These are phyloP conservation scores for Astyanax mexicanus DNA, from an alignment of 2,797 vertebrate species.

Conservation along the genomic window DNA sequence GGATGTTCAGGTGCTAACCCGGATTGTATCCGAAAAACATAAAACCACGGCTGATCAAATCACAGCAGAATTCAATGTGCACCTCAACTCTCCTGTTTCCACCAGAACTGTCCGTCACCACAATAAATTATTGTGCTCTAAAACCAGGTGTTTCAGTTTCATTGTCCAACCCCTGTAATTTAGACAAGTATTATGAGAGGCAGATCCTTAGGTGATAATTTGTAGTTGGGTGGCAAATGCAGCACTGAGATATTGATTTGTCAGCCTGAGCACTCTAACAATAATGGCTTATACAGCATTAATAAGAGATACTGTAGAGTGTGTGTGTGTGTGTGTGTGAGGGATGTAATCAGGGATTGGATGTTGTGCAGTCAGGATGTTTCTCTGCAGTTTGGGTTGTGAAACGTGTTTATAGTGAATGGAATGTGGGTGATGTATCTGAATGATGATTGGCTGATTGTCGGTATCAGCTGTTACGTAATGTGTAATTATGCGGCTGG, in stretches of 20 bases:
- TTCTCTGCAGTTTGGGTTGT: constrained; percentile 28
- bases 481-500: constrained; percentile 53
- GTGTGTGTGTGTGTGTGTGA: constrained; percentile 5
- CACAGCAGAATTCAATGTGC: too few species aligned
- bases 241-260: neutral
- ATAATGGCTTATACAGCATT: neutral
- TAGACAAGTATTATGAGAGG: constrained; percentile 2
- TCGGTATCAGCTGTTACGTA: constrained; percentile 40
- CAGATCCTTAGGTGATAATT: constrained; percentile 28
- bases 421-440: constrained; percentile 31
- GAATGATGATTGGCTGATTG: constrained; percentile 15
- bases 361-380: neutral
- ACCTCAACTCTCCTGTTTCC: too few species aligned
- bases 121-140: too few species aligned
- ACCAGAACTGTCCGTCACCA: too few species aligned
- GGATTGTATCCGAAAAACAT: too few species aligned
- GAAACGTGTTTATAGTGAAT: constrained; percentile 35
- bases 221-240: constrained; percentile 37
- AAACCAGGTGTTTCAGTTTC: too few species aligned
- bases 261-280: neutral
- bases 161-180: too few species aligned
- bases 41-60: too few species aligned
- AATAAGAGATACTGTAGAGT: too few species aligned
- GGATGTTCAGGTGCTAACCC: too few species aligned
- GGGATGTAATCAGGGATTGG: neutral